These are phyloP conservation scores for Ceratina australensis DNA, from an alignment of 1,140 invertebrate genomes.

Conservation along the genomic window DNA sequence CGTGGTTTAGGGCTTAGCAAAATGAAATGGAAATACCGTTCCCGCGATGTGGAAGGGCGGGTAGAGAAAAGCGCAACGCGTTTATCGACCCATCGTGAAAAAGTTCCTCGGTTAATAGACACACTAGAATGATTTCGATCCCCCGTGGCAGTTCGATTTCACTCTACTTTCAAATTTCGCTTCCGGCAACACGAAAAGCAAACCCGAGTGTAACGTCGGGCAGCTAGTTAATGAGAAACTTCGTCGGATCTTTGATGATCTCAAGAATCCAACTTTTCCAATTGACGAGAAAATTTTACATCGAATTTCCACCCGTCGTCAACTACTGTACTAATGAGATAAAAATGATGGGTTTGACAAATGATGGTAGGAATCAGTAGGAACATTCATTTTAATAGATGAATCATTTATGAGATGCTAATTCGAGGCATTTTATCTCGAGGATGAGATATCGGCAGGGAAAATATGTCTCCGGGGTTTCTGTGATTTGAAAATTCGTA, in stretches of 20 bases:
- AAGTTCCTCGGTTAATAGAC: background rate
- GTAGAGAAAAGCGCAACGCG: background rate
- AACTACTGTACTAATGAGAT: background rate
- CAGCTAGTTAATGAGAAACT: constrained; percentile 46
- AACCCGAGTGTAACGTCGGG: background rate
- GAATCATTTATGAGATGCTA: background rate
- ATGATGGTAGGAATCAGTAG: background rate
- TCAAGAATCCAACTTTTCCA: constrained; percentile 42
- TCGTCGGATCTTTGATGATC: constrained; percentile 31
- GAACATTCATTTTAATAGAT: background rate
- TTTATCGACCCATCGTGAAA: background rate
- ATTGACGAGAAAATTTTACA: constrained; percentile 23
- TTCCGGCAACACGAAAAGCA: background rate
- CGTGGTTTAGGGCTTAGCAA: background rate
- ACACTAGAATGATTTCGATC: background rate
- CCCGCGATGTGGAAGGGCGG: background rate
- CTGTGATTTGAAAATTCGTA: background rate
- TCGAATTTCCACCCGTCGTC: background rate
- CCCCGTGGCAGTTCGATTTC: background rate
- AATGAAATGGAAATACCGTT: background rate
- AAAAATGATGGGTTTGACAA: too few species aligned
- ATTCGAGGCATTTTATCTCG: background rate
- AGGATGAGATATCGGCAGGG: background rate
- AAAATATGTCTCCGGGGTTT: background rate
- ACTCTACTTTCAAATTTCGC: background rate